These are phyloP conservation scores for Melieria omissa DNA, from an alignment of 2,888 invertebrate genomes.

Conservation along the genomic window DNA sequence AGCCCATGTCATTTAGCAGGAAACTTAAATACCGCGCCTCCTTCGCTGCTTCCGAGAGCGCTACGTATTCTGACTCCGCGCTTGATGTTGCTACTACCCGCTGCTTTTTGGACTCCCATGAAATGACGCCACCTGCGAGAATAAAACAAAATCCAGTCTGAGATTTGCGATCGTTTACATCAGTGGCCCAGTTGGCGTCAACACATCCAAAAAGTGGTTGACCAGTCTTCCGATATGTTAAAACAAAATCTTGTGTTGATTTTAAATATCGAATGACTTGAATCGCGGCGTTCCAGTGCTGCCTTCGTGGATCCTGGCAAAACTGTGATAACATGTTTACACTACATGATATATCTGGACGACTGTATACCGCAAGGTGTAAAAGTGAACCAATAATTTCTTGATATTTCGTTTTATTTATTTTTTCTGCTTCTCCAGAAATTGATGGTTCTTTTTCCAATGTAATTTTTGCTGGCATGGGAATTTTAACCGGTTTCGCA, in stretches of 20 bases:
- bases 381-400: constrained; percentile 32
- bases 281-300: constrained; percentile 31
- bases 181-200: constrained; percentile 37
- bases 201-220: constrained; percentile 24
- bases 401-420: constrained; percentile 32
- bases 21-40: constrained; percentile 34
- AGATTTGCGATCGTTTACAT: constrained; percentile 37
- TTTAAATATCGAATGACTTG: constrained; percentile 6
- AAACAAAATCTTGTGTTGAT: constrained; percentile 2
- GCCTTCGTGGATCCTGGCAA: constrained; percentile 30
- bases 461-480: constrained; percentile 25
- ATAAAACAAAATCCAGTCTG: constrained; percentile 33
- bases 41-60: constrained; percentile 31
- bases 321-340: constrained; percentile 33
- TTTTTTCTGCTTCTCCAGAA: constrained; percentile 29
- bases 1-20: not conserved
- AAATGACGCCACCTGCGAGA: constrained; percentile 27
- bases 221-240: constrained; percentile 16
- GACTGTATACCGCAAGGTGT: constrained; percentile 31
- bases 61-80: constrained; percentile 39
- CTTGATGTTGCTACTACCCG: constrained; percentile 37
- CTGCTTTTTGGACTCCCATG: constrained; percentile 34
- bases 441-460: constrained; percentile 35
- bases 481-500: constrained; percentile 19
- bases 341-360: constrained; percentile 31